These are phyloP conservation scores for Nothocercus nigrocapillus DNA, from an alignment of 2,113 vertebrate genomes.

Conservation along the genomic window DNA sequence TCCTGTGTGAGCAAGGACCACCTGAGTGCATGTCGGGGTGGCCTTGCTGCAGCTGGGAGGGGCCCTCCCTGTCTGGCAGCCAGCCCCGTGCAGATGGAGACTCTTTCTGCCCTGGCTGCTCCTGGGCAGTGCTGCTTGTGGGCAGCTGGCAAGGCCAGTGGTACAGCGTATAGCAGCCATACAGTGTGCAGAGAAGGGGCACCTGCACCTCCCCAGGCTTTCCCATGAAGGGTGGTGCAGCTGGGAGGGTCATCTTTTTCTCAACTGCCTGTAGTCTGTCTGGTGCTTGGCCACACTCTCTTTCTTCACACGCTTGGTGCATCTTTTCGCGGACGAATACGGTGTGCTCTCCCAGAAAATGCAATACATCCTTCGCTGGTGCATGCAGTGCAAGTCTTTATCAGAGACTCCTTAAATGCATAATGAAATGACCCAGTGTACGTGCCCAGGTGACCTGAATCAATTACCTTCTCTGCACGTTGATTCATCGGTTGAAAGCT, in stretches of 20 bases:
- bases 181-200: background rate
- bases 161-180: background rate
- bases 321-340: background rate
- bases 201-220: background rate
- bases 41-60: background rate
- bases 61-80: background rate
- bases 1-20: accelerated
- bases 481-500: constrained; percentile 27
- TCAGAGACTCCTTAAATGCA: constrained; percentile 41
- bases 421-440: background rate
- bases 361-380: background rate
- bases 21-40: accelerated
- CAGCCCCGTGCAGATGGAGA: background rate
- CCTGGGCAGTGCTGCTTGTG: background rate
- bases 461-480: constrained; percentile 6
- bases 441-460: background rate
- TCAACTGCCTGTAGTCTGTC: background rate
- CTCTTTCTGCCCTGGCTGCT: background rate
- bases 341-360: background rate
- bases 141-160: background rate
- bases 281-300: background rate
- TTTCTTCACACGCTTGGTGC: background rate
- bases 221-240: background rate
- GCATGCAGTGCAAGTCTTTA: background rate
- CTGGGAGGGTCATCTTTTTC: background rate